Base-by-base conservation (phyloP, 2,113 vertebrate species). In the Pygoscelis adeliae region DNA sequence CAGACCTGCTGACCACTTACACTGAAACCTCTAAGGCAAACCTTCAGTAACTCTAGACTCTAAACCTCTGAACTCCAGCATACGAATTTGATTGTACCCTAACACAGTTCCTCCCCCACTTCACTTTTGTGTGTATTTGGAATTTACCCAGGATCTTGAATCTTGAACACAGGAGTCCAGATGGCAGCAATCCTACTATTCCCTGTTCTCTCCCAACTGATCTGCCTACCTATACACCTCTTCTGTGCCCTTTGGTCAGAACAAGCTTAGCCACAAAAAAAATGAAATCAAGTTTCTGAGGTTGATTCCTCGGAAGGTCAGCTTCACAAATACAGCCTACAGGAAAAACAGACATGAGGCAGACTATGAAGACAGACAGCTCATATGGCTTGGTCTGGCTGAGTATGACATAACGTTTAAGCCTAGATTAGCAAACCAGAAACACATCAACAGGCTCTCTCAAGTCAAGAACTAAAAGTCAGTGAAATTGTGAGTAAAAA, bases 81-180 rank as follows among this genome's bases (percentile, higher is more conserved):
- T 0, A 18, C 0, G 7, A 52, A 27, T 30, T 1, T 27, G 44
- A 27, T 40, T 12, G 2, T 1, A 13, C 4, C 27, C 42, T 53
- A 13, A 9, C 42, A 56, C n/a, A 55, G 53, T 29, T 72, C 44
- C 59, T 80, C 56, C 32, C 52, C 40, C 14, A 2, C 23, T 65
- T 42, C 32, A 25, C 27, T 66, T 61, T 12, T 17, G 11, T 18
- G 11, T 38, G 38, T 15, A 4, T 12, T 18, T 32, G 22, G 47
- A 84, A 85, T 78, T 84, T 20, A 65, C 36, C 23, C 62, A 69
- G n/a, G 74, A 66, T 23, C 47, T 12, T 7, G 29, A 76, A n/a
- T 22, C 29, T 20, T 26, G 50, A 91, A 58, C 11, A 36, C 30
- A n/a, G 46, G 15, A 47, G 23, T 20, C 46, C 30, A 56, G 29